Conservation (phyloP, 2,797 vertebrate genomes). For the Siniperca scherzeri region DNA sequence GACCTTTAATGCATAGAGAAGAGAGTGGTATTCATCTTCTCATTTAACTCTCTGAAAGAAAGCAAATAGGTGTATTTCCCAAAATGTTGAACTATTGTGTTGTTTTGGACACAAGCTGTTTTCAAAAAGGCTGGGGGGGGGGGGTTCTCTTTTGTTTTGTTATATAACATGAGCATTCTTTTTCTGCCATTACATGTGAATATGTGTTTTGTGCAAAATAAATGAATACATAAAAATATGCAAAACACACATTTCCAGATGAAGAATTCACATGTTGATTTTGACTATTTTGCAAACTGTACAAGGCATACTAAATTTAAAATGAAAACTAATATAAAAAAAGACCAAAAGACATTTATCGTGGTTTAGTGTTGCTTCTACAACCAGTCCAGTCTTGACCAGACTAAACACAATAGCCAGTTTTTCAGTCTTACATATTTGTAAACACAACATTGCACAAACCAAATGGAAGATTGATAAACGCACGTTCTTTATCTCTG, state of each 20-base stretch:
- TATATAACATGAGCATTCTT: not conserved
- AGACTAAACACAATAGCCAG: not conserved
- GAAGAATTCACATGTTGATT: not conserved
- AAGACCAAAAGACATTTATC: not conserved
- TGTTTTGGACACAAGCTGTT: not conserved
- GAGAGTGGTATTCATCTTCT: not conserved
- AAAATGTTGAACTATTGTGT: no score
- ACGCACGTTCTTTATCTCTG: constrained; percentile 15
- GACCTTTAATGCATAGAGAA: not conserved
- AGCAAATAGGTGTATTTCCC: not conserved
- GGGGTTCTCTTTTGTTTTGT: not conserved
- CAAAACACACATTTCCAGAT: not conserved
- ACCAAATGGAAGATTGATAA: constrained; percentile 26
- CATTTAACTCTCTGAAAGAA: not conserved
- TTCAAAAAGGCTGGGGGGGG: not conserved
- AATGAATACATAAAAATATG: no score
- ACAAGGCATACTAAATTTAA: not conserved
- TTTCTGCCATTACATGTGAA: not conserved
- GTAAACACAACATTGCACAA: constrained; percentile 15
- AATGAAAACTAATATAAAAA: not conserved
- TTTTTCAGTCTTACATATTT: not conserved
- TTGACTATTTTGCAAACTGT: not conserved
- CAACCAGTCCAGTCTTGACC: not conserved
- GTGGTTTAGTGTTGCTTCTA: not conserved
- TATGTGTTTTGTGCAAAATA: not conserved